Conservation (phyloP, 2,888 invertebrate genomes). For the Phlogophora meticulosa region DNA sequence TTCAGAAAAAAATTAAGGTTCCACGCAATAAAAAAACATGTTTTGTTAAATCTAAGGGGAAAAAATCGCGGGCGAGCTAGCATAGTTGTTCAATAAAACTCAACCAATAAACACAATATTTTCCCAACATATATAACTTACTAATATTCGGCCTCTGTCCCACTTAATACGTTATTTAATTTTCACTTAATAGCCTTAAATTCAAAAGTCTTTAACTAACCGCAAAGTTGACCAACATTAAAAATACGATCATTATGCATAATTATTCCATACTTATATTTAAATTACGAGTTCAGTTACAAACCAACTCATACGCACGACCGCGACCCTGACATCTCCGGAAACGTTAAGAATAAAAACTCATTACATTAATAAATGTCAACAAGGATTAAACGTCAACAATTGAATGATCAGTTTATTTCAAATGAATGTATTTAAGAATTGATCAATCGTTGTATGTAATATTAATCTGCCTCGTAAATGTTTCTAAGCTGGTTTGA, state of each 20-base stretch:
- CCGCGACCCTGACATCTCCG: conserved; percentile 44
- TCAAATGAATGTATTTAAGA: background rate
- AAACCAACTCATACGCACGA: conserved; percentile 25
- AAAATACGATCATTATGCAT: conserved; percentile 24
- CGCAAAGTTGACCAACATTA: conserved; percentile 3
- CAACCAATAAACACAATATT: no score
- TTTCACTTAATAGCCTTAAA: no score
- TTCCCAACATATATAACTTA: no score
- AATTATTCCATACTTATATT: conserved; percentile 28
- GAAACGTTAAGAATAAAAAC: conserved; percentile 34
- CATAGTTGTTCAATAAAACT: no score
- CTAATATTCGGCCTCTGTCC: no score
- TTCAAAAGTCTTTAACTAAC: background rate
- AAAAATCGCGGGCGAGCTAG: no score
- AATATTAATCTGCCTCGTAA: conserved; percentile 16
- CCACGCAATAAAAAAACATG: no score
- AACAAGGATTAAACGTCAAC: conserved; percentile 29
- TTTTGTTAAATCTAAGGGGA: no score
- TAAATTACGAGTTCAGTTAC: conserved; percentile 34
- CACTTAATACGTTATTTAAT: no score
- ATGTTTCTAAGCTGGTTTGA: conserved; percentile 67
- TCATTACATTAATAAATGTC: conserved; percentile 53
- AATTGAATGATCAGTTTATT: conserved; percentile 14
- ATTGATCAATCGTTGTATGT: conserved; percentile 27
- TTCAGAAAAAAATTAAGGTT: no score